These are phyloP conservation scores for Rhamnusium bicolor DNA, from an alignment of 2,888 invertebrate genomes.

Conservation along the genomic window DNA sequence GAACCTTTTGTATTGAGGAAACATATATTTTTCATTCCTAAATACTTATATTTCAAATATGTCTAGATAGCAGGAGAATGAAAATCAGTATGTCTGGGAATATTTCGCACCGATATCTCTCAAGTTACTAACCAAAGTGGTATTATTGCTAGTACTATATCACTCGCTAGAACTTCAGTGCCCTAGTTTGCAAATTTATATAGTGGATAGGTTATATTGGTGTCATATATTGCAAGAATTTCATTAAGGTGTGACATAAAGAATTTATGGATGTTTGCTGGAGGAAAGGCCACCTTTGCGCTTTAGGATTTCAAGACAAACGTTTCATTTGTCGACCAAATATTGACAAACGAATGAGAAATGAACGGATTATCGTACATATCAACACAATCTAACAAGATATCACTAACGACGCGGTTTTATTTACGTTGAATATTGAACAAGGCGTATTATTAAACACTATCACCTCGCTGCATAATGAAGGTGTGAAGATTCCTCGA, in stretches of 20 bases:
- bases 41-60: too few species aligned
- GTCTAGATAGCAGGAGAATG: too few species aligned
- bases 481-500: neutral
- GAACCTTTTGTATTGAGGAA: too few species aligned
- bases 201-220: slow-evolving; percentile 27
- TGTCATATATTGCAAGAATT: slow-evolving; percentile 36
- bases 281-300: slow-evolving; percentile 21
- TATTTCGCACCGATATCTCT: neutral
- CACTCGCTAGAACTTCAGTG: neutral
- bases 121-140: neutral
- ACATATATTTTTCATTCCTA: too few species aligned
- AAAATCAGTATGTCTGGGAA: too few species aligned
- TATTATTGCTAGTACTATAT: slow-evolving; percentile 15
- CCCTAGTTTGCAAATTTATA: slow-evolving; percentile 24
- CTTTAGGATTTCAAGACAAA: slow-evolving; percentile 43
- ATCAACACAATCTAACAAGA: slow-evolving; percentile 7
- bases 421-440: neutral
- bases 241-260: slow-evolving; percentile 46
- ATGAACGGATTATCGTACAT: slow-evolving; percentile 31
- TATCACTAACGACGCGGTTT: neutral
- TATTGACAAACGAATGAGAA: slow-evolving; percentile 47
- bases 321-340: slow-evolving; percentile 52
- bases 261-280: slow-evolving; percentile 45
- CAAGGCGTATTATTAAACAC: neutral
- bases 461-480: neutral